These are phyloP conservation scores for Falco novaeseelandiae DNA, from an alignment of 2,797 vertebrate genomes.

Conservation along the genomic window DNA sequence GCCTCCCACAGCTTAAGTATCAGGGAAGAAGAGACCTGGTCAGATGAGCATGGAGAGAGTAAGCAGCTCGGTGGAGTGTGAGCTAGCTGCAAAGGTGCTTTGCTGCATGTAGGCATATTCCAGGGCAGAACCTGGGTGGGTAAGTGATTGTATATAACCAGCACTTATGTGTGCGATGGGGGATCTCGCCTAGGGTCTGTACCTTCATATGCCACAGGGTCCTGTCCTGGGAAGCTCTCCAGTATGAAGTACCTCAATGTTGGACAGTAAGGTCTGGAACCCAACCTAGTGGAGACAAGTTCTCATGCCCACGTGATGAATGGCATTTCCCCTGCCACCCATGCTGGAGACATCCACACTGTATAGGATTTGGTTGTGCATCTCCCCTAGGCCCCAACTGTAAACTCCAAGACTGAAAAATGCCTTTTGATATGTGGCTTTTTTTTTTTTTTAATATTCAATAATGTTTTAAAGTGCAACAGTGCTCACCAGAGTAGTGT, in stretches of 20 bases:
- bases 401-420: not conserved
- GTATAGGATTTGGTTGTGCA: not conserved
- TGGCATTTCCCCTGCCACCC: fast-evolving
- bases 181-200: no score
- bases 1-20: no score
- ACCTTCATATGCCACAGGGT: no score
- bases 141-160: no score
- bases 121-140: no score
- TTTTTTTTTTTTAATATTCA: not conserved
- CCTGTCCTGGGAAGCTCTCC: not conserved
- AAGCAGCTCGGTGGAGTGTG: no score
- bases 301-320: fast-evolving
- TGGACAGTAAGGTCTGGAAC: not conserved
- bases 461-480: not conserved
- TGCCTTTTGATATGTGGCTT: fast-evolving
- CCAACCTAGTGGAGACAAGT: fast-evolving
- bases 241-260: fast-evolving
- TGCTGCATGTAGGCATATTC: no score
- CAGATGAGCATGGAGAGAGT: no score
- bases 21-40: no score
- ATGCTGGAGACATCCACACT: fast-evolving
- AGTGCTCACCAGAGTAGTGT: fast-evolving
- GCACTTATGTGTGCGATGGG: no score
- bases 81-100: no score
- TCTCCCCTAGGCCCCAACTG: fast-evolving